Evolutionary conservation across 2,797 vertebrate genomes (phyloP).

Genomic region (Sus cebifrons): DNA sequence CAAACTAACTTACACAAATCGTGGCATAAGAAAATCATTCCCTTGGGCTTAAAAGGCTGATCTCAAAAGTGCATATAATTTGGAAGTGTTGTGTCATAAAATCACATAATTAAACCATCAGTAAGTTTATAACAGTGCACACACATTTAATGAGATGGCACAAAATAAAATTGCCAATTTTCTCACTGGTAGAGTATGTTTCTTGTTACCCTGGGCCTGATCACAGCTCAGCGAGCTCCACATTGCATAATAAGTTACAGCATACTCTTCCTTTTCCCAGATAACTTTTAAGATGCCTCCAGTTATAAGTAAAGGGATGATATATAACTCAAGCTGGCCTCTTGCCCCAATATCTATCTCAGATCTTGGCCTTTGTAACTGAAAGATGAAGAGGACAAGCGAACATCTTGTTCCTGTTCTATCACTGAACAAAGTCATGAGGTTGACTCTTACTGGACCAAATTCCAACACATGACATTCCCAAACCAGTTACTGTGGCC

Average conservation of each 20-base stretch:
- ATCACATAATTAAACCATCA: neutral
- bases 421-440: neutral
- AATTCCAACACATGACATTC: neutral
- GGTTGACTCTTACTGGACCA: neutral
- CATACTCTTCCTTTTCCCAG: neutral
- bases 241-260: neutral
- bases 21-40: neutral
- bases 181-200: neutral
- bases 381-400: neutral
- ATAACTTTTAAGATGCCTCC: neutral
- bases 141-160: neutral
- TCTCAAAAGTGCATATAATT: neutral
- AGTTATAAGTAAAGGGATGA: neutral
- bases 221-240: neutral
- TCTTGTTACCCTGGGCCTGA: neutral
- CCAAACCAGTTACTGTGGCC: neutral
- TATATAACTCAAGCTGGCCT: neutral
- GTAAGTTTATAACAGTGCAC: neutral
- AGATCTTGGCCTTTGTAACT: neutral
- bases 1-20: neutral
- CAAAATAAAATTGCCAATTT: neutral
- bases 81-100: neutral
- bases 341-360: neutral
- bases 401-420: neutral
- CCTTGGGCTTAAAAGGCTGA: neutral